Percentiles rank a stretch among this genome's conserved stretches.
Evolutionary conservation across 64 coral and sea anemone genomes (phyloP).

Genomic region (Montipora sp.): DNA sequence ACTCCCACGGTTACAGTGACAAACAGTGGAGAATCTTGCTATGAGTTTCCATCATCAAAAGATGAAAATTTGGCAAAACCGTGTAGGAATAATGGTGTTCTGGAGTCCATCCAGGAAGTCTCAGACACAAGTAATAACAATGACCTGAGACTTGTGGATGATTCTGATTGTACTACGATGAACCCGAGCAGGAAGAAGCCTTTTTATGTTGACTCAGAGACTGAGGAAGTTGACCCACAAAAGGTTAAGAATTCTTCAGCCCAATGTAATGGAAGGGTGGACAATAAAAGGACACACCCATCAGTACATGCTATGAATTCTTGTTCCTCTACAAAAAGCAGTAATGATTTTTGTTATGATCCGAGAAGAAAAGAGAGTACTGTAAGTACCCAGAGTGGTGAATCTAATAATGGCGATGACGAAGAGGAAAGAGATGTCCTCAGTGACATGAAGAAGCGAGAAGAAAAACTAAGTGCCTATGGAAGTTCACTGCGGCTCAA

Average conservation of each 20-base stretch:
- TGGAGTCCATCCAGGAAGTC: slow-evolving; percentile 37
- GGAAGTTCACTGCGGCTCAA: slow-evolving; percentile 77
- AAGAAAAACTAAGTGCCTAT: slow-evolving; percentile 68
- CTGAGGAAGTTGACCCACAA: not conserved
- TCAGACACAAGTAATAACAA: slow-evolving; percentile 34
- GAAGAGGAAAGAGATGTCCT: slow-evolving; percentile 90
- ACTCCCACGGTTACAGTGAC: slow-evolving; percentile 74
- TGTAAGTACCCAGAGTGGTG: slow-evolving; percentile 85
- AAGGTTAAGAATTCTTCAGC: slow-evolving; percentile 5
- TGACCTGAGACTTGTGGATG: not conserved
- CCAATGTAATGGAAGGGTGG: slow-evolving; percentile 19
- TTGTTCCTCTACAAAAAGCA: slow-evolving; percentile 29
- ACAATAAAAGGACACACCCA: slow-evolving; percentile 6
- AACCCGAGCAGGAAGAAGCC: not conserved
- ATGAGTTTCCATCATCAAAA: slow-evolving; percentile 16
- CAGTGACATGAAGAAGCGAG: slow-evolving; percentile 84
- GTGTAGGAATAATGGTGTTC: slow-evolving; percentile 34
- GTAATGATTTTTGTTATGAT: slow-evolving; percentile 21
- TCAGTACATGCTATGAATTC: slow-evolving; percentile 16
- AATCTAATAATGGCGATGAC: slow-evolving; percentile 81
- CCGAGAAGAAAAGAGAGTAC: slow-evolving; percentile 88
- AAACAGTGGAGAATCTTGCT: slow-evolving; percentile 26
- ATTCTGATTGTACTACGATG: slow-evolving; percentile 2
- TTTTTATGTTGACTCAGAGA: slow-evolving; percentile 1
- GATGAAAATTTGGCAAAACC: slow-evolving; percentile 35